Percentiles rank a stretch among this genome's conserved stretches.
Conservation (phyloP, 2,888 invertebrate species). For the Nudaria mundana region DNA sequence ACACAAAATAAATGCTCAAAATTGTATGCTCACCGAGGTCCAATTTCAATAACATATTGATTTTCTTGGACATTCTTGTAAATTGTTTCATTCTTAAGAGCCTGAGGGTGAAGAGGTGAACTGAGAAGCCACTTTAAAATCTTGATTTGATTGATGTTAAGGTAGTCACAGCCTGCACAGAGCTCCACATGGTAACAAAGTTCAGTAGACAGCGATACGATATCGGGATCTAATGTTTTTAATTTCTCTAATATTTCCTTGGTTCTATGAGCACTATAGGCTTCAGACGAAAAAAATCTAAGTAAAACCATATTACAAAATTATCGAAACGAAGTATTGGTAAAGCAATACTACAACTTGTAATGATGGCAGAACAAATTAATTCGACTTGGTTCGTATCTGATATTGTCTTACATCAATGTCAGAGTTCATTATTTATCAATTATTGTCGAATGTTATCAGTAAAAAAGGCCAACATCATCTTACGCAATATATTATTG, state of each 20-base stretch:
- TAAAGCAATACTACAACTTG: slow-evolving; percentile 31
- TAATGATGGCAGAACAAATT: slow-evolving; percentile 36
- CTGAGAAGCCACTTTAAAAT: slow-evolving; percentile 90
- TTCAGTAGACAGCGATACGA: slow-evolving; percentile 85
- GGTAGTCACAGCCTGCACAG: slow-evolving; percentile 62
- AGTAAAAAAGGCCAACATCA: slow-evolving; percentile 62
- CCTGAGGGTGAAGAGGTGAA: slow-evolving; percentile 84
- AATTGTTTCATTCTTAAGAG: slow-evolving; percentile 76
- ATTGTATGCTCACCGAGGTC: slow-evolving; percentile 94
- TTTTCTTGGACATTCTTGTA: slow-evolving; percentile 63
- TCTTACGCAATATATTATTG: slow-evolving; percentile 62
- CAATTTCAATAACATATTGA: slow-evolving; percentile 89
- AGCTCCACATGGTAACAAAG: slow-evolving; percentile 91
- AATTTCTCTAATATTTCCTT: slow-evolving; percentile 80
- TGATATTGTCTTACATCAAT: slow-evolving; percentile 47
- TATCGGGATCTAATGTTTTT: slow-evolving; percentile 63
- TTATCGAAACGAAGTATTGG: slow-evolving; percentile 16
- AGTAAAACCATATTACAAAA: slow-evolving; percentile 75
- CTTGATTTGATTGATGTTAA: slow-evolving; percentile 82
- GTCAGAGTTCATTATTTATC: slow-evolving; percentile 68
- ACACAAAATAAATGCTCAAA: no score
- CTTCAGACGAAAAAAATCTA: slow-evolving; percentile 83
- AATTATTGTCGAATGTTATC: slow-evolving; percentile 44
- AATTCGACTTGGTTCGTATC: no score
- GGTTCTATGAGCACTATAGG: slow-evolving; percentile 81